Conservation (phyloP, 2,113 vertebrate genomes). For the Aramus guarauna region DNA sequence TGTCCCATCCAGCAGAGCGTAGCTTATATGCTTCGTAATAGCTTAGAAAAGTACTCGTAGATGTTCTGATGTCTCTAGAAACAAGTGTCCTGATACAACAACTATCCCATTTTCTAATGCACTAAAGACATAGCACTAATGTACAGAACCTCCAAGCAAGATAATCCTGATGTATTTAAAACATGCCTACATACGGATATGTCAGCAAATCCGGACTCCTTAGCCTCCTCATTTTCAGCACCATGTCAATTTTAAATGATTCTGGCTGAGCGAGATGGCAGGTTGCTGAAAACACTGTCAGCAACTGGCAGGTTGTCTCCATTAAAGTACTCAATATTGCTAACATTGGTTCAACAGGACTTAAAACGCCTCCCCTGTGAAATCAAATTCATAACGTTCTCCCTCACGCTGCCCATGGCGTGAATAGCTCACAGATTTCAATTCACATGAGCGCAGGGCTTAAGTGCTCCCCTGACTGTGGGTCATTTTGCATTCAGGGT, state of each 20-base stretch:
- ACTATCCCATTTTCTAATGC: background rate
- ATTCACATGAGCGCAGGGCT: background rate
- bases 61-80: background rate
- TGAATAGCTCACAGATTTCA: background rate
- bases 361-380: background rate
- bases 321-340: conserved; percentile 6
- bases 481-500: background rate
- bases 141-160: background rate
- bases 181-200: background rate
- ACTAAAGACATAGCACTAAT: background rate
- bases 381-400: background rate
- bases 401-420: rapidly evolving
- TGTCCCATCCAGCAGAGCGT: background rate
- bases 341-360: background rate
- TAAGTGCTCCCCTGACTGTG: background rate
- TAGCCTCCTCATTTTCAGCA: conserved; percentile 58
- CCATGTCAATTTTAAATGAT: conserved; percentile 26
- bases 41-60: background rate
- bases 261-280: conserved; percentile 33
- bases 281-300: conserved; percentile 46
- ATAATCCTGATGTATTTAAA: conserved; percentile 6
- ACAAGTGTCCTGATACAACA: background rate
- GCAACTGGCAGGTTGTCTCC: conserved; percentile 27
- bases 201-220: conserved; percentile 2
- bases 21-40: background rate